Percentiles rank a stretch among this genome's conserved stretches.
phyloP scores from a whole-genome alignment of 2,797 vertebrate species.

The Lagothrix lagotricha region DNA sequence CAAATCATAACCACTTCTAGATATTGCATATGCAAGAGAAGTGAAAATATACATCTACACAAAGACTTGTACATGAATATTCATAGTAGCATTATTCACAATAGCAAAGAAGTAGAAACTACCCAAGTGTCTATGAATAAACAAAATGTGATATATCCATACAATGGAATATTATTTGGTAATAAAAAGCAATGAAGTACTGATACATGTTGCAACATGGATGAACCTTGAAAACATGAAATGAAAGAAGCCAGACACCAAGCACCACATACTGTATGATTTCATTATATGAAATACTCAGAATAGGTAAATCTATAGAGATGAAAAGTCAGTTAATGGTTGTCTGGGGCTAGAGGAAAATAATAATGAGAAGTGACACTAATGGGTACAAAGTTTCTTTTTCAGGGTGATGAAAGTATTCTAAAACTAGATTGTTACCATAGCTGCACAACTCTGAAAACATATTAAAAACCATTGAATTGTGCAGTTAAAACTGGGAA shows the following conservation, averaged over 20 bases:
- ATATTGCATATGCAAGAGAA: not conserved
- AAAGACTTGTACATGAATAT: not conserved
- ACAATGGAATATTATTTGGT: not conserved
- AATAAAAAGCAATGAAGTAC: not conserved
- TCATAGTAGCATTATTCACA: not conserved
- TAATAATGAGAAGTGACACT: not conserved
- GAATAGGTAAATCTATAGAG: not conserved
- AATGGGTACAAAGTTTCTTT: not conserved
- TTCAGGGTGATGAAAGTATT: not conserved
- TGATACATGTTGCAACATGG: not conserved
- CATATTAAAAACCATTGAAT: not conserved
- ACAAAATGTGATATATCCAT: not conserved
- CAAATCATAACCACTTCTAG: constrained; percentile 2
- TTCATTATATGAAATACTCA: not conserved
- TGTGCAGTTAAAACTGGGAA: not conserved
- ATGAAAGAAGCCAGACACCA: not conserved
- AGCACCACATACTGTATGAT: not conserved
- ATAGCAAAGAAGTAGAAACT: not conserved
- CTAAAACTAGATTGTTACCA: not conserved
- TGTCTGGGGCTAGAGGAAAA: not conserved
- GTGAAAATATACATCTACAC: not conserved
- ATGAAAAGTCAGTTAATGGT: not conserved
- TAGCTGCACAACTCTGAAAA: not conserved
- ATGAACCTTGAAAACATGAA: not conserved
- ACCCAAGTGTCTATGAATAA: not conserved